These are phyloP conservation scores for Glyptemys insculpta DNA, from an alignment of 2,797 vertebrate species.

Conservation along the genomic window DNA sequence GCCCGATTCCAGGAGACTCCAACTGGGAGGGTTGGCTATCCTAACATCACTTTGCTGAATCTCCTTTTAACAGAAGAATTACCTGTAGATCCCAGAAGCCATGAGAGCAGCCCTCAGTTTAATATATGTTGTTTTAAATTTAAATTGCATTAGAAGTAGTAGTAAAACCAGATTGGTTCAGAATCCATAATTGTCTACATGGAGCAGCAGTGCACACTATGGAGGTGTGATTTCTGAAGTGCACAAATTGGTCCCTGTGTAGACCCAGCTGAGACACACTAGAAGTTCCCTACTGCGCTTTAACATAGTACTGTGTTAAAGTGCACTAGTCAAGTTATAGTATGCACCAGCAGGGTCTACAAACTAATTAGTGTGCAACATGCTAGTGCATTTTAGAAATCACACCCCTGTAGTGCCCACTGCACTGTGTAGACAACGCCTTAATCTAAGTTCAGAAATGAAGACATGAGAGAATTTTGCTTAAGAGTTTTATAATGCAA, in stretches of 20 bases:
- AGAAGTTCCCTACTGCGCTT: background rate
- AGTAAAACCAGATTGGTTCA: background rate
- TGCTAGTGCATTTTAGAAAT: background rate
- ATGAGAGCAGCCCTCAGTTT: background rate
- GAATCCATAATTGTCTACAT: background rate
- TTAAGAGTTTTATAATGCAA: background rate
- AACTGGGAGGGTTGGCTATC: too few relatives aligned
- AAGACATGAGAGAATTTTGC: background rate
- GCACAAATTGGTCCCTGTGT: background rate
- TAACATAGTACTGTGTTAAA: background rate
- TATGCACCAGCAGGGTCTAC: background rate
- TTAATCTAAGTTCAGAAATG: background rate
- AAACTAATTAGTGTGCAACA: background rate
- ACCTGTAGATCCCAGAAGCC: accelerated
- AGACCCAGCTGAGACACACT: background rate
- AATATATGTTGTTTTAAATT: background rate
- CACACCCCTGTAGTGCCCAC: background rate
- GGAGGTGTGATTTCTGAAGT: background rate
- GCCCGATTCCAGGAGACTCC: too few relatives aligned
- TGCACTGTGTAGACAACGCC: background rate
- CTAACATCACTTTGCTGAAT: background rate
- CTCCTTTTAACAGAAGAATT: background rate
- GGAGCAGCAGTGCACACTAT: background rate
- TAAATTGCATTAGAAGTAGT: background rate
- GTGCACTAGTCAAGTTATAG: too few relatives aligned